Base-by-base conservation (phyloP, 2,888 invertebrate species). In the Bugulina stolonifera region DNA sequence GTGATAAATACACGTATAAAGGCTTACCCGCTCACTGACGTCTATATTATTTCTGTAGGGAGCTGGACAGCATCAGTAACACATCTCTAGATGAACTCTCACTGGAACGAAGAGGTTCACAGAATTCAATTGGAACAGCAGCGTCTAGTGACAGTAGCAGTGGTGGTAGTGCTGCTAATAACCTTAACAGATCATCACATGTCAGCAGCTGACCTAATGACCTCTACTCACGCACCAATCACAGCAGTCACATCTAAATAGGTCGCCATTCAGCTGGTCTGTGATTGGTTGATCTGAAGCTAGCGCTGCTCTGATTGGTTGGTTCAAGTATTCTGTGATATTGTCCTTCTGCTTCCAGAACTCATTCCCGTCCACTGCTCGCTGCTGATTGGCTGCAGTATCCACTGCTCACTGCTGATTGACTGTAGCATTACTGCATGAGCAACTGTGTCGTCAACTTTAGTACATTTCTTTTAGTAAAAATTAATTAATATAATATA, bases 101-200 rank as follows among this genome's bases (percentile, higher is more conserved):
- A 29, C 43, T 70, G 22, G 70, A 70, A 27, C 23, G 54, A 70
- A 87, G 94, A 73, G 94, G 93, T 80, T 85, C 85, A 18, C 79
- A 83, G 75, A 80, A 79, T 73, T 82, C 83, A 69, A 80, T 77
- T 27, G 78, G 55, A 54, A 83, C 83, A 25, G 94, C 93, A 79
- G 94, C 93, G 72, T 95, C 94, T 74, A 93, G 94, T 52, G 94
- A 94, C 85, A 95, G 95, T 25, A 83, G 84, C 85, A 94, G 94
- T 73, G 94, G 94, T 85, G 93, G 81, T 57, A 69, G 72, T 64
- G 43, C 55, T 55, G 43, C 14, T 55, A 55, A 55, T 23, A 64
- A 64, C 64, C 14, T 32, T 5, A 64, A 64, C 64, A 64, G 64
- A 64, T 64, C 64, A 2, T 64, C 64, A 29, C 71, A 54, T 25